phyloP scores from a whole-genome alignment of 2,888 invertebrate species.

The Amiota minor region DNA sequence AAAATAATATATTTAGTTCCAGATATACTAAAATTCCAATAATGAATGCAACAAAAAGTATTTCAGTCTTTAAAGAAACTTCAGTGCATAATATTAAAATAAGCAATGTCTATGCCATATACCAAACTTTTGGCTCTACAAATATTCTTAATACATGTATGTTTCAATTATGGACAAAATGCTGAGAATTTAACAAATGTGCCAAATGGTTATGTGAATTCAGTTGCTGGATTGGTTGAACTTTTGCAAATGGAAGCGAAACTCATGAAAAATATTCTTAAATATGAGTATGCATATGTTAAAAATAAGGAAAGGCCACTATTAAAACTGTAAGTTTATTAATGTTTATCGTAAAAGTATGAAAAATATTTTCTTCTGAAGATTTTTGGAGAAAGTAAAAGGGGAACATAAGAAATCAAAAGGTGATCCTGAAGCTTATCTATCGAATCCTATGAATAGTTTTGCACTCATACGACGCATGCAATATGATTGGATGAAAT shows the following conservation, averaged over 20 bases:
- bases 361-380: neutral
- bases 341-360: neutral
- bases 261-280: neutral
- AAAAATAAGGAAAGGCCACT: neutral
- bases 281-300: neutral
- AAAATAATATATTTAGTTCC: no score
- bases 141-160: no score
- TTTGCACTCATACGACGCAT: conserved; percentile 49
- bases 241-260: neutral
- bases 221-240: neutral
- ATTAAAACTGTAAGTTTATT: neutral
- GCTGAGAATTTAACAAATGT: neutral
- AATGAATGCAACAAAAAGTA: no score
- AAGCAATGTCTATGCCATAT: no score
- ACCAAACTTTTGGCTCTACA: no score
- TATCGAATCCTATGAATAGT: conserved; percentile 47
- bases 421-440: conserved; percentile 32
- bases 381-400: conserved; percentile 25
- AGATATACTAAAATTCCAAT: no score
- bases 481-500: conserved; percentile 47
- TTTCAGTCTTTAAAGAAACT: no score
- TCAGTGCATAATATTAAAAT: no score
- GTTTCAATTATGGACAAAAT: no score
- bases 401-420: neutral
- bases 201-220: neutral